phyloP scores from a whole-genome alignment of 2,113 vertebrate genomes.

The Xenus cinereus region DNA sequence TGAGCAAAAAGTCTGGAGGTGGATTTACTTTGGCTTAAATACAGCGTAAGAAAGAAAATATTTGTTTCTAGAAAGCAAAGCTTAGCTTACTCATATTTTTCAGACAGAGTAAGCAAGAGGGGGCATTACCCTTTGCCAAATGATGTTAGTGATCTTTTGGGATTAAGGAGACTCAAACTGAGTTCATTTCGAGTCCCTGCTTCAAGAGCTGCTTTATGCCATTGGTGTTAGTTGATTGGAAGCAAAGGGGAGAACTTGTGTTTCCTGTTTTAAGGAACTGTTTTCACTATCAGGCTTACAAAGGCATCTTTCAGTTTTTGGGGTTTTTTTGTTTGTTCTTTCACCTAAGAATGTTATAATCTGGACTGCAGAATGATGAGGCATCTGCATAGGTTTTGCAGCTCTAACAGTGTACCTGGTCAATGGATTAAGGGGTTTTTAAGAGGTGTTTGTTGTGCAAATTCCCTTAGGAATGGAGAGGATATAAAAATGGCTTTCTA shows the following conservation, averaged over 20 bases:
- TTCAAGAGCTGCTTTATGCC: not conserved
- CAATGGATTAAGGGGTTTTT: not conserved
- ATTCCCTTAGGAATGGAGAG: not conserved
- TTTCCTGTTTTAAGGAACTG: not conserved
- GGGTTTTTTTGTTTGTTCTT: not conserved
- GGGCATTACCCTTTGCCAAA: not conserved
- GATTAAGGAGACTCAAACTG: not conserved
- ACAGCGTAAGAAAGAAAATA: not conserved
- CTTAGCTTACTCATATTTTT: not conserved
- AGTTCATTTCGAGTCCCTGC: not conserved
- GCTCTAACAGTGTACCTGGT: not conserved
- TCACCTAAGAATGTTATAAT: not conserved
- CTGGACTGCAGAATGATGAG: not conserved
- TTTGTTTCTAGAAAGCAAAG: not conserved
- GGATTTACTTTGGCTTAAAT: not conserved
- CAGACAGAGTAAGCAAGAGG: not conserved
- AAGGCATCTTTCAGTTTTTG: not conserved
- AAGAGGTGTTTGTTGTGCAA: not conserved
- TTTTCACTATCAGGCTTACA: not conserved
- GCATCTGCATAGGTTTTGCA: not conserved
- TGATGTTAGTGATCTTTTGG: not conserved
- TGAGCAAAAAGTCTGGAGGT: not conserved
- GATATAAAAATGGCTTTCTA: not conserved
- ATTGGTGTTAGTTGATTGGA: not conserved
- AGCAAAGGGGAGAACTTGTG: not conserved